phyloP scores from a whole-genome alignment of 2,797 vertebrate species.

The Diplodus sargus region DNA sequence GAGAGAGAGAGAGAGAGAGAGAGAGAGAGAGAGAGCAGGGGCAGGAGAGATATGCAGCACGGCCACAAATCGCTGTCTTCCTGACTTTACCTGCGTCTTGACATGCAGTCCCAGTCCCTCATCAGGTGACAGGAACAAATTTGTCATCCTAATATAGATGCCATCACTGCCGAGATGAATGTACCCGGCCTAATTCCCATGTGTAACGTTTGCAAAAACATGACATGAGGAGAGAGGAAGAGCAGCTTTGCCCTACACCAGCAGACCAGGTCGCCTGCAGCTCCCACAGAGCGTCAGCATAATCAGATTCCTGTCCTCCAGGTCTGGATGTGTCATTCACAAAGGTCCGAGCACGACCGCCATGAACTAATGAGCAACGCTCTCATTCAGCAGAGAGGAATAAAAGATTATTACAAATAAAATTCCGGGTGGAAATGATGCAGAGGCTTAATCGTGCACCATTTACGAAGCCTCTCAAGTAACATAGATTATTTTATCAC shows the following conservation, averaged over 20 bases:
- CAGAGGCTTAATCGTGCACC: neutral
- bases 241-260: slow-evolving; percentile 73
- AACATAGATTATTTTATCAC: slow-evolving; percentile 34
- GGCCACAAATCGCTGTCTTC: slow-evolving; percentile 80
- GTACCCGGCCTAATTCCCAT: slow-evolving; percentile 74
- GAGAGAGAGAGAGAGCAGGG: slow-evolving; percentile 19
- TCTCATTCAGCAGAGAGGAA: slow-evolving; percentile 20
- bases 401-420: neutral
- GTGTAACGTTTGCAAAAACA: slow-evolving; percentile 81
- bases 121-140: slow-evolving; percentile 81
- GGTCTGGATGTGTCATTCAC: slow-evolving; percentile 62
- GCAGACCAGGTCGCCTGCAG: slow-evolving; percentile 66
- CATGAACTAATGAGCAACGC: slow-evolving; percentile 47
- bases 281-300: slow-evolving; percentile 64
- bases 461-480: slow-evolving; percentile 22
- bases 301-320: slow-evolving; percentile 76
- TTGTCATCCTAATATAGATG: slow-evolving; percentile 86
- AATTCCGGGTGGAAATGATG: neutral
- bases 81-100: slow-evolving; percentile 80
- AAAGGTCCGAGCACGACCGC: slow-evolving; percentile 13
- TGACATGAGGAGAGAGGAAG: slow-evolving; percentile 73
- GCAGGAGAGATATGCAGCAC: slow-evolving; percentile 53
- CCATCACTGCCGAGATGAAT: slow-evolving; percentile 79
- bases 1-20: slow-evolving; percentile 24
- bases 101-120: slow-evolving; percentile 82